Conservation (phyloP, 2,888 invertebrate species). For the Matsumyia berberina region DNA sequence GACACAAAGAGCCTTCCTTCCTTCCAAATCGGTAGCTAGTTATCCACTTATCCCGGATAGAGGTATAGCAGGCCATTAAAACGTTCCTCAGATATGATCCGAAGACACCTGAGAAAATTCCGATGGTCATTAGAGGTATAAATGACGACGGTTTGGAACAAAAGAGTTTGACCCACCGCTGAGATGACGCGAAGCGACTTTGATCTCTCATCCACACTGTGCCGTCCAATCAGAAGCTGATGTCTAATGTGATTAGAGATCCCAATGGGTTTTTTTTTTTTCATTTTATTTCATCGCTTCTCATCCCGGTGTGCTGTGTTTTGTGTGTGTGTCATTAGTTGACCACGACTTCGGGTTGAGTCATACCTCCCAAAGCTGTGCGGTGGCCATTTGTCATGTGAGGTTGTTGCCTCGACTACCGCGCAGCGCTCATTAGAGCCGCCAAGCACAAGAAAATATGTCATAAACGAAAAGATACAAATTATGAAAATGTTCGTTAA, state of each 20-base stretch:
- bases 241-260: slow-evolving; percentile 63
- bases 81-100: slow-evolving; percentile 41
- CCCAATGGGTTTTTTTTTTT: slow-evolving; percentile 44
- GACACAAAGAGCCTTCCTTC: slow-evolving; percentile 15
- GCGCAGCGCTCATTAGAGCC: slow-evolving; percentile 12
- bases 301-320: background rate
- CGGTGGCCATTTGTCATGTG: slow-evolving; percentile 44
- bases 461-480: slow-evolving; percentile 44
- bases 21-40: slow-evolving; percentile 68
- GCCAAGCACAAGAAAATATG: slow-evolving; percentile 5
- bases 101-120: slow-evolving; percentile 69
- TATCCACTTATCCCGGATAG: slow-evolving; percentile 68
- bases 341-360: slow-evolving; percentile 29
- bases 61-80: slow-evolving; percentile 55
- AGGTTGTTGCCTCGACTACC: slow-evolving; percentile 40
- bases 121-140: slow-evolving; percentile 69
- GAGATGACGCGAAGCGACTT: slow-evolving; percentile 47
- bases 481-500: slow-evolving; percentile 42
- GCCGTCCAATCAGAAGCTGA: slow-evolving; percentile 69
- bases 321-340: slow-evolving; percentile 12
- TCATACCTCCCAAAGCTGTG: slow-evolving; percentile 43
- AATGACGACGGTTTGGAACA: slow-evolving; percentile 67
- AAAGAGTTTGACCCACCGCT: slow-evolving; percentile 74
- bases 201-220: slow-evolving; percentile 52
- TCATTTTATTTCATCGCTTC: slow-evolving; percentile 1